Evolutionary conservation across 1,140 invertebrate species (phyloP).

Genomic region (Palaemon carinicauda): DNA sequence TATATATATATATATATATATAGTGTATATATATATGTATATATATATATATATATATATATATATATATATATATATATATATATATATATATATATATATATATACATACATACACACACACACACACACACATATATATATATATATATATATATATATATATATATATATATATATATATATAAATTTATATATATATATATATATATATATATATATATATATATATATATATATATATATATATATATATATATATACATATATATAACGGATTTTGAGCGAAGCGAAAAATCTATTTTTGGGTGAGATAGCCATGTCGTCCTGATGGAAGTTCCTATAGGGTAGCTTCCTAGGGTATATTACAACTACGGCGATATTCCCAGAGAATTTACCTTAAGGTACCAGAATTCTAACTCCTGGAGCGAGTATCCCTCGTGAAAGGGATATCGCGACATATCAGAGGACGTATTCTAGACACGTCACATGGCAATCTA

Average conservation of each 20-base stretch:
- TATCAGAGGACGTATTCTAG: too few species aligned
- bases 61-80: neutral
- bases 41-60: neutral
- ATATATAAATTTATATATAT: neutral
- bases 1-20: neutral
- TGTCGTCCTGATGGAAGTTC: too few species aligned
- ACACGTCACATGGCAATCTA: too few species aligned
- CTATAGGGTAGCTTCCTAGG: too few species aligned
- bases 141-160: constrained; percentile 9
- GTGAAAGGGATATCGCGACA: too few species aligned
- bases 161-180: neutral
- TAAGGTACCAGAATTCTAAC: too few species aligned
- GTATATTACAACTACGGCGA: too few species aligned
- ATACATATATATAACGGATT: neutral
- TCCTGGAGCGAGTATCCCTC: too few species aligned
- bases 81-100: neutral
- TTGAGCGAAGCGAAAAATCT: too few species aligned
- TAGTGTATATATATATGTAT: neutral
- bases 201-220: neutral
- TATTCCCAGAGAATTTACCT: too few species aligned
- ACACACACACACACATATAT: neutral
- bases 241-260: neutral
- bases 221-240: neutral
- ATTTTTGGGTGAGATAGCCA: too few species aligned
- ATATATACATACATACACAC: neutral